phyloP scores from a whole-genome alignment of 2,113 vertebrate genomes.

The Tyto alba region DNA sequence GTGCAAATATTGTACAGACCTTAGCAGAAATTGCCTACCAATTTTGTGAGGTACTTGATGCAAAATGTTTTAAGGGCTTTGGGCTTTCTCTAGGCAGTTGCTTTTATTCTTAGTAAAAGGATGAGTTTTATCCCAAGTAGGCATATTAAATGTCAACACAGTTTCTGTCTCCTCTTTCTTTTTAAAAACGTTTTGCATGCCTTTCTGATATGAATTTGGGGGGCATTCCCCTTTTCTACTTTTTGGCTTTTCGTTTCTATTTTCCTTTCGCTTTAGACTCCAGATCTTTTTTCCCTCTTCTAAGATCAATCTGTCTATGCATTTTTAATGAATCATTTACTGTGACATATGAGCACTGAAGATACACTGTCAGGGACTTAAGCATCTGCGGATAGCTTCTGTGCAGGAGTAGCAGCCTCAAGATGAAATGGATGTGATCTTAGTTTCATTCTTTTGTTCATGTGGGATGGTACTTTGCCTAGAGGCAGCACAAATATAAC shows the following conservation, averaged over 20 bases:
- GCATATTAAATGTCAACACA: not conserved
- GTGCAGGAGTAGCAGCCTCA: not conserved
- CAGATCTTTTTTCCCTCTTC: not conserved
- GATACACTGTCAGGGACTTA: conserved; percentile 7
- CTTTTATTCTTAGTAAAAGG: not conserved
- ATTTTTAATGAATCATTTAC: conserved; percentile 55
- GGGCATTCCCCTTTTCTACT: not conserved
- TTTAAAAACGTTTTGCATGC: not conserved
- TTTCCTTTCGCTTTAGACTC: not conserved
- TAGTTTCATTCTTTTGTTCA: conserved; percentile 2
- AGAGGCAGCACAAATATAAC: conserved; percentile 29
- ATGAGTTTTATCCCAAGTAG: conserved; percentile 13
- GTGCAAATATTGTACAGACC: not conserved
- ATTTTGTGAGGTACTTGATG: not conserved
- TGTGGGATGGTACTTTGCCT: conserved; percentile 36
- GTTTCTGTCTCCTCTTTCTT: not conserved
- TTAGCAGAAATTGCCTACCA: not conserved
- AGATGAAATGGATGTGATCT: conserved; percentile 25
- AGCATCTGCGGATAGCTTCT: not conserved
- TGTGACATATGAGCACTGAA: conserved; percentile 27
- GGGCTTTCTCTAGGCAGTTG: not conserved
- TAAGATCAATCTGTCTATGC: conserved; percentile 24
- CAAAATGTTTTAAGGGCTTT: not conserved
- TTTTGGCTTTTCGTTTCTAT: not conserved
- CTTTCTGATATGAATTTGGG: not conserved